Conservation (phyloP, 2,888 invertebrate genomes). For the Parnassius mnemosyne region DNA sequence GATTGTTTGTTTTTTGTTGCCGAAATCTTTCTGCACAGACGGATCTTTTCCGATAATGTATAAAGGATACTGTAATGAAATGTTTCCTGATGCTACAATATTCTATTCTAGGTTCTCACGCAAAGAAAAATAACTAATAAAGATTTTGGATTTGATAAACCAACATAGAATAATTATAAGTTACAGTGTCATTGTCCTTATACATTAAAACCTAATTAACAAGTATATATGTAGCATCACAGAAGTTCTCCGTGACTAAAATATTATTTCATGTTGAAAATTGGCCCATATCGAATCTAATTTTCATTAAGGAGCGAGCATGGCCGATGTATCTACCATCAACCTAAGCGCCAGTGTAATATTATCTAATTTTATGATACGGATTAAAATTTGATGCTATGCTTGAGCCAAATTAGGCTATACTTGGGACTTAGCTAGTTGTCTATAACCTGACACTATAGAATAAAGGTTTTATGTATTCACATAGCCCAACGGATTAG, state of each 20-base stretch:
- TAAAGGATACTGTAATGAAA: no score
- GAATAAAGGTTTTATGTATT: no score
- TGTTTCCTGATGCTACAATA: no score
- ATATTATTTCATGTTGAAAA: not conserved
- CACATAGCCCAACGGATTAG: no score
- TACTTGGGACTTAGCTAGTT: no score
- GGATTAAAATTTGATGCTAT: conserved; percentile 1
- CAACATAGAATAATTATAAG: no score
- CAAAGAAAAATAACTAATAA: no score
- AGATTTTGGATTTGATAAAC: no score
- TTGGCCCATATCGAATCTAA: not conserved
- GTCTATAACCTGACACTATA: no score
- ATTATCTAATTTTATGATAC: not conserved
- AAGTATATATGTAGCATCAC: not conserved
- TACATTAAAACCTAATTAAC: not conserved
- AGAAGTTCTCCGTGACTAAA: not conserved
- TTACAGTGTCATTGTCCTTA: no score
- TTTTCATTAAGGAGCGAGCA: not conserved
- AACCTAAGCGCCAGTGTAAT: not conserved
- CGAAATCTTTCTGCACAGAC: not conserved
- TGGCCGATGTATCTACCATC: not conserved
- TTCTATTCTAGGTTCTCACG: no score
- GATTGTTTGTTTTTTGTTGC: not conserved
- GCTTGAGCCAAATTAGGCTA: not conserved
- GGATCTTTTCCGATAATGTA: no score